phyloP scores from a whole-genome alignment of 2,113 vertebrate species.

The Sander lucioperca region DNA sequence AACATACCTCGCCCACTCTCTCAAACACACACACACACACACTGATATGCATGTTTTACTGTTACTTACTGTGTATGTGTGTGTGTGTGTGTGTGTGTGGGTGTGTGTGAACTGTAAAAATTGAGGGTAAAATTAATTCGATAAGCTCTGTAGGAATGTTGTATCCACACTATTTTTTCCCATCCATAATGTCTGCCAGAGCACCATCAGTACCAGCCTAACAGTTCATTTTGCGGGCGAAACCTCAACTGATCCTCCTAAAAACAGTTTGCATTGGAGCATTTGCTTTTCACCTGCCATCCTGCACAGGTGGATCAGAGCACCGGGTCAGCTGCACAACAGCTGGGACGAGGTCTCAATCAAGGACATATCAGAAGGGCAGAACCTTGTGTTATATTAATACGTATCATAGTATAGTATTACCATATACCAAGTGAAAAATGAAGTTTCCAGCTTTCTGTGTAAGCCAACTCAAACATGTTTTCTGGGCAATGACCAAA shows the following conservation, averaged over 20 bases:
- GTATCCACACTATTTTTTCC: constrained; percentile 45
- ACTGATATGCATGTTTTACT: constrained; percentile 4
- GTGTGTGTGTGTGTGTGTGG: constrained; percentile 22
- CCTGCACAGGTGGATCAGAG: constrained; percentile 39
- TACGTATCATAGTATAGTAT: background rate
- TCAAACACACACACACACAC: background rate
- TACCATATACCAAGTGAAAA: background rate
- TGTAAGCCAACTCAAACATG: background rate
- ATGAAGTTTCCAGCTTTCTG: background rate
- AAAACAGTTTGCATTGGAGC: background rate
- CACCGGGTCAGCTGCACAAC: constrained; percentile 35
- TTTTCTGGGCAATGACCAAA: background rate
- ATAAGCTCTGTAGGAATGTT: constrained; percentile 63
- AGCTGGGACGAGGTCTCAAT: constrained; percentile 19
- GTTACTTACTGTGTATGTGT: background rate
- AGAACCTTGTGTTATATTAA: background rate
- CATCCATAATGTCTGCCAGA: constrained; percentile 27
- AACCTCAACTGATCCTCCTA: background rate
- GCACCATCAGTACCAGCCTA: constrained; percentile 3
- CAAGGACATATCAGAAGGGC: constrained; percentile 28
- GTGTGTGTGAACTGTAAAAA: constrained; percentile 39
- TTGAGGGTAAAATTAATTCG: constrained; percentile 53
- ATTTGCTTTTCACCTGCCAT: background rate
- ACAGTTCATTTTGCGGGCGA: background rate
- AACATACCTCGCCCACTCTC: background rate